A percentile compares a stretch with the other conserved stretches of the same genome.
These are phyloP conservation scores for Crocuta crocuta DNA, from an alignment of 2,113 vertebrate genomes.

Conservation along the genomic window DNA sequence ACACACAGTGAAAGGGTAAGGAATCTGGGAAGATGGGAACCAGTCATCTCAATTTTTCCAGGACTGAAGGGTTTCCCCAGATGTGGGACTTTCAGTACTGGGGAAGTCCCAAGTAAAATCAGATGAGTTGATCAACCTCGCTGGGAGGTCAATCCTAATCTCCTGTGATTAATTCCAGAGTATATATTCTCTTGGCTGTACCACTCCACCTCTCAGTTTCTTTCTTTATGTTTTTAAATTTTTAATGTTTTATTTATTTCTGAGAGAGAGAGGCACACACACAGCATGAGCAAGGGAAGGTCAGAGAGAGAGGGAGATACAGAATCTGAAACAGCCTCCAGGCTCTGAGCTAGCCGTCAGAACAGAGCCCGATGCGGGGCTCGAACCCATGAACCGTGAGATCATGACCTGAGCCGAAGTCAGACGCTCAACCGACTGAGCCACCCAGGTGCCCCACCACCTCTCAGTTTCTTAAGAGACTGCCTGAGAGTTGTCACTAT, in stretches of 20 bases:
- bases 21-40: neutral
- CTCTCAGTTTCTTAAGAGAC: neutral
- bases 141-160: neutral
- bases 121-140: fast-evolving
- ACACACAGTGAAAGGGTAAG: neutral
- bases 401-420: no score
- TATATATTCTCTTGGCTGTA: fast-evolving
- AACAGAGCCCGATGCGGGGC: no score
- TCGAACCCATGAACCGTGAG: no score
- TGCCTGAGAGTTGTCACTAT: neutral
- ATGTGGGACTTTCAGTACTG: neutral
- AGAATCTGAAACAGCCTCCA: no score
- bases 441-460: no score
- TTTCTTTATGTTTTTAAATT: no score
- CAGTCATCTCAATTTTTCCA: neutral
- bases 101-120: neutral
- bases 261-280: no score
- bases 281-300: no score
- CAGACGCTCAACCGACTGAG: no score
- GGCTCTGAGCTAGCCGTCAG: no score
- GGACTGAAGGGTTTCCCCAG: neutral
- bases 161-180: neutral
- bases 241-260: no score
- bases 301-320: no score
- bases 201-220: neutral